Percentiles rank a stretch among this genome's conserved stretches.
Conservation (phyloP, 2,797 vertebrate species). For the Jordanella pulchra region DNA sequence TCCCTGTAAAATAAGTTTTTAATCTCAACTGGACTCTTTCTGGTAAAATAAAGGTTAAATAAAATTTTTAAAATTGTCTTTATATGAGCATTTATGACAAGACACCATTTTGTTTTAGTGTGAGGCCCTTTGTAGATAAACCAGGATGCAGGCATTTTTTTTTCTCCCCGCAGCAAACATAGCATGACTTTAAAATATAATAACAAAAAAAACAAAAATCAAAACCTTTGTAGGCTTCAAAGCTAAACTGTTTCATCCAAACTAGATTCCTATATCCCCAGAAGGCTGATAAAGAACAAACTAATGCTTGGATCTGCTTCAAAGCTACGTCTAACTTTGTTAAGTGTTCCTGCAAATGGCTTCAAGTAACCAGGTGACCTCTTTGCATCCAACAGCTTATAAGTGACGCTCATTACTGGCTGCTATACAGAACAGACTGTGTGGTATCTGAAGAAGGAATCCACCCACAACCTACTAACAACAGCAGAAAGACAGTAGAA, state of each 20-base stretch:
- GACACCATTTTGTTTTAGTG: too few species aligned
- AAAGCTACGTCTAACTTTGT: background rate
- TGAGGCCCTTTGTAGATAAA: too few species aligned
- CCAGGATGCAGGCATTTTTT: too few species aligned
- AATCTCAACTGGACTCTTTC: too few species aligned
- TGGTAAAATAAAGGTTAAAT: too few species aligned
- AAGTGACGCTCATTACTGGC: background rate
- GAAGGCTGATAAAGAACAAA: background rate
- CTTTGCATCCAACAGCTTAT: background rate
- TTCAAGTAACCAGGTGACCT: background rate
- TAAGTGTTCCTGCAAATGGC: slow-evolving; percentile 9
- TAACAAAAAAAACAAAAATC: too few species aligned
- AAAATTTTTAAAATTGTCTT: too few species aligned
- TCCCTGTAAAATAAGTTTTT: too few species aligned
- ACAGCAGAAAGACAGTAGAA: background rate
- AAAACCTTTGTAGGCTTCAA: too few species aligned
- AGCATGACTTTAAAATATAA: too few species aligned
- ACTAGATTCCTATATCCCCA: background rate
- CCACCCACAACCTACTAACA: background rate
- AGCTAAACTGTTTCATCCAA: background rate
- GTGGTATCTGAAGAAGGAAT: background rate
- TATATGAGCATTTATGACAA: too few species aligned
- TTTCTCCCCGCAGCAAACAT: too few species aligned
- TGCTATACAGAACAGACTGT: background rate
- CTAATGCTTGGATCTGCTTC: background rate